Conservation (phyloP, 2,888 invertebrate genomes). For the Tiphia femorata region DNA sequence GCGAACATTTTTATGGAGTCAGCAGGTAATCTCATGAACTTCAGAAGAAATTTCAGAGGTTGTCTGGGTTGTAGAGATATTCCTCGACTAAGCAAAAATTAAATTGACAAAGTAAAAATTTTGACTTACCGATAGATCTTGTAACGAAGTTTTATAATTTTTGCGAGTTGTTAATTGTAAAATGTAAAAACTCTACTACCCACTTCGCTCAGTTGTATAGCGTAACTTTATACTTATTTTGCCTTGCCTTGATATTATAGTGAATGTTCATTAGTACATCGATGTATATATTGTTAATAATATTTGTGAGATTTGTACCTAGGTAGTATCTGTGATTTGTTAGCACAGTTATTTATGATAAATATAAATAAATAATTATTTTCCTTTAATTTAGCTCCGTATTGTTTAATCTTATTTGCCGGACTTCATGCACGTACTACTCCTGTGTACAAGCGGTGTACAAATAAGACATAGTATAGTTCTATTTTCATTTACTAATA, state of each 20-base stretch:
- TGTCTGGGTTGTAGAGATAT: slow-evolving; percentile 18
- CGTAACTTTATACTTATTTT: neutral
- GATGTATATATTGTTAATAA: slow-evolving; percentile 42
- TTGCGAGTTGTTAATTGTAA: neutral
- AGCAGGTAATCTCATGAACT: slow-evolving; percentile 62
- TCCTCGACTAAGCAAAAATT: neutral
- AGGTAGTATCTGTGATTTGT: slow-evolving; percentile 40
- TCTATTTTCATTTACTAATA: neutral
- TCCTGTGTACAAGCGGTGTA: too few species aligned
- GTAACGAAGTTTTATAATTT: neutral
- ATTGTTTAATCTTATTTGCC: slow-evolving; percentile 42
- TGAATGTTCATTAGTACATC: slow-evolving; percentile 34
- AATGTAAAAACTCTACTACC: neutral
- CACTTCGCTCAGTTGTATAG: neutral
- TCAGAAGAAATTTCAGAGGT: too few species aligned
- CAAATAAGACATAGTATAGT: neutral
- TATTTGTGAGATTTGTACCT: slow-evolving; percentile 36
- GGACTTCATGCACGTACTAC: slow-evolving; percentile 40
- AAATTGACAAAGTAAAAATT: neutral
- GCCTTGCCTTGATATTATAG: slow-evolving; percentile 28
- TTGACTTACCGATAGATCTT: neutral
- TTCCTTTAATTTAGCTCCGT: slow-evolving; percentile 49
- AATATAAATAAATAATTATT: slow-evolving; percentile 54
- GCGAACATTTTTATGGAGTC: slow-evolving; percentile 63
- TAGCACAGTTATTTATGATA: slow-evolving; percentile 46